Evolutionary conservation across 2,888 invertebrate genomes (phyloP).

Genomic region (Notocelia uddmanniana): DNA sequence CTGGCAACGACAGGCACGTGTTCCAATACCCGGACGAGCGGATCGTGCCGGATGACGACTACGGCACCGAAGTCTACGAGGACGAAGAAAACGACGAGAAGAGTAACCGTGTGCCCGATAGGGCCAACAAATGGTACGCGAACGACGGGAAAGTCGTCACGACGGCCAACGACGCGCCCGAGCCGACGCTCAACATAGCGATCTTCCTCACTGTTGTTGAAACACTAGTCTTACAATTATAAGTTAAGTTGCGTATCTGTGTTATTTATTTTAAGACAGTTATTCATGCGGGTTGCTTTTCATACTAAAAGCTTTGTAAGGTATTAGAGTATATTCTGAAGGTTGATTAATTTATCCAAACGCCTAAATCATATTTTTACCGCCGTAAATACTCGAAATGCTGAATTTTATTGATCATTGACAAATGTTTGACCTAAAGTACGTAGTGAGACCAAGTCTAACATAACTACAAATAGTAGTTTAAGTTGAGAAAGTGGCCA

Average conservation of each 20-base stretch:
- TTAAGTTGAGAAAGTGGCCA: neutral
- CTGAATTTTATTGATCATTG: neutral
- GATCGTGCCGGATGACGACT: constrained; percentile 75
- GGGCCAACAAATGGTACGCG: constrained; percentile 83
- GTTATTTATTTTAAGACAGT: neutral
- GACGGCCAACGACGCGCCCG: constrained; percentile 59
- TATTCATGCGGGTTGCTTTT: neutral
- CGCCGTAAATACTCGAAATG: neutral
- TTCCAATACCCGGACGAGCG: constrained; percentile 77
- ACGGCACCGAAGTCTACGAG: constrained; percentile 75
- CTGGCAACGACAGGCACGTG: constrained; percentile 79
- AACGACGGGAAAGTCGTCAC: constrained; percentile 74
- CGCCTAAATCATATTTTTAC: neutral
- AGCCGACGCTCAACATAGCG: constrained; percentile 54
- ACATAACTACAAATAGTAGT: neutral
- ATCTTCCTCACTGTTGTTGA: constrained; percentile 56
- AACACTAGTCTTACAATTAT: constrained; percentile 42
- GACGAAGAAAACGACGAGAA: constrained; percentile 68
- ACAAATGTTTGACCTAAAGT: neutral
- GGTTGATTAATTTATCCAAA: neutral
- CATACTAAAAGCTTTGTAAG: neutral
- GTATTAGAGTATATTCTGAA: neutral
- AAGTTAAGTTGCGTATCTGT: constrained; percentile 27
- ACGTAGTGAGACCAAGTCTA: neutral
- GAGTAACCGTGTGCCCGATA: constrained; percentile 79